phyloP scores from a whole-genome alignment of 1,140 invertebrate genomes.

The Lepidurus packardi region DNA sequence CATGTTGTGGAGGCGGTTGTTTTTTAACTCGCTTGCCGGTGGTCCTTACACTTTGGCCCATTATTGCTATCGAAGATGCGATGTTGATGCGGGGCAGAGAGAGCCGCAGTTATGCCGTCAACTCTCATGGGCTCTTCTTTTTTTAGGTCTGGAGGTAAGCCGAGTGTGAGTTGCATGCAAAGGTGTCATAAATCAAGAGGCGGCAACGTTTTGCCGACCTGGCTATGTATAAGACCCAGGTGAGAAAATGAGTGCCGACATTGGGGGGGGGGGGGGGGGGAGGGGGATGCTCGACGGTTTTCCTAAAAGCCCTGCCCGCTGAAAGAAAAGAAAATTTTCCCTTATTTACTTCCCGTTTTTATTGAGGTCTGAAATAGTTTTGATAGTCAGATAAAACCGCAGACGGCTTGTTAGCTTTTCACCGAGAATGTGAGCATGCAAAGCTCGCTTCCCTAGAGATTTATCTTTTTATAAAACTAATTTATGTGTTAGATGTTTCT shows the following conservation, averaged over 20 bases:
- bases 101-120: not conserved
- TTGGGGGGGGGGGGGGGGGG: not conserved
- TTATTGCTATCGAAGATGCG: not conserved
- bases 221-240: conserved; percentile 1
- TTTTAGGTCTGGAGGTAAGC: not conserved
- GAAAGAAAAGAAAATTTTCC: not conserved
- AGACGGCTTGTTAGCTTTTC: not conserved
- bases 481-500: too few relatives aligned
- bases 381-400: not conserved
- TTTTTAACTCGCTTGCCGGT: not conserved
- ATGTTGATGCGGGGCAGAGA: not conserved
- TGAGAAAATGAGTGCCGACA: conserved; percentile 19
- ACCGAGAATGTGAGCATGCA: not conserved
- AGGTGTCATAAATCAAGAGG: conserved; percentile 12
- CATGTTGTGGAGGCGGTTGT: not conserved
- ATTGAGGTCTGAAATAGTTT: not conserved
- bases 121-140: not conserved
- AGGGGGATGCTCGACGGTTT: not conserved
- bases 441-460: not conserved
- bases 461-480: too few relatives aligned
- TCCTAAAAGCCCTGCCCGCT: not conserved
- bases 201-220: conserved; percentile 13
- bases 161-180: conserved; percentile 4
- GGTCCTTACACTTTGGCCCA: not conserved
- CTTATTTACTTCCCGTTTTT: not conserved